phyloP scores from a whole-genome alignment of 2,888 invertebrate genomes.

The Asteroscopus sphinx region DNA sequence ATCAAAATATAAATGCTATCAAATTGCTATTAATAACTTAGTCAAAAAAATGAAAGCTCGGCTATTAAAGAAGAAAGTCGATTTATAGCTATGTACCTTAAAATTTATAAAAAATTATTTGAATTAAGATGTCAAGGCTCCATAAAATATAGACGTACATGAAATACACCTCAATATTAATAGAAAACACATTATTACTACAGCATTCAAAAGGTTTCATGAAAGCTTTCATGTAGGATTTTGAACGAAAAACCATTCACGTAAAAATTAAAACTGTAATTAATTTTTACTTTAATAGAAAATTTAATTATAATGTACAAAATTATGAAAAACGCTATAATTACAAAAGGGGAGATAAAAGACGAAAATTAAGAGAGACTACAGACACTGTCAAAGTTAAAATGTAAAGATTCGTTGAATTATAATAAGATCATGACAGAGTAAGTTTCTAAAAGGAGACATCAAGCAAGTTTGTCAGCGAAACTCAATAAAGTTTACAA shows the following conservation, averaged over 20 bases:
- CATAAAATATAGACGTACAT: not conserved
- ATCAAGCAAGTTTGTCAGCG: constrained; percentile 28
- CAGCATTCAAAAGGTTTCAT: not conserved
- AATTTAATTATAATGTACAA: not conserved
- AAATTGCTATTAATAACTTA: not conserved
- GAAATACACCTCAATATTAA: constrained; percentile 2
- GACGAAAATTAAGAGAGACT: not conserved
- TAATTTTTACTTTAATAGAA: constrained; percentile 11
- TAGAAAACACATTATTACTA: not conserved
- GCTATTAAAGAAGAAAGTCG: not conserved
- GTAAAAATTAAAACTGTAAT: constrained; percentile 1
- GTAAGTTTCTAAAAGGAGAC: constrained; percentile 27
- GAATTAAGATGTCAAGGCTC: not conserved
- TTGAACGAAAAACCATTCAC: not conserved
- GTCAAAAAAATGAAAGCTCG: not conserved
- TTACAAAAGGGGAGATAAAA: constrained; percentile 1
- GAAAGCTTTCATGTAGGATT: not conserved
- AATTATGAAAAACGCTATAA: not conserved
- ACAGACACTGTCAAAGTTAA: constrained; percentile 1
- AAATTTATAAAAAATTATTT: not conserved
- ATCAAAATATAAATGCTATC: not conserved
- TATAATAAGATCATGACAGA: constrained; percentile 12
- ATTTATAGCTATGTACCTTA: no score
- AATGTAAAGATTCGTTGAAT: constrained; percentile 3
- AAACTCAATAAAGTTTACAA: constrained; percentile 41